phyloP scores from a whole-genome alignment of 92 coral and sea anemone species.

The Parazoanthus atlanticus region DNA sequence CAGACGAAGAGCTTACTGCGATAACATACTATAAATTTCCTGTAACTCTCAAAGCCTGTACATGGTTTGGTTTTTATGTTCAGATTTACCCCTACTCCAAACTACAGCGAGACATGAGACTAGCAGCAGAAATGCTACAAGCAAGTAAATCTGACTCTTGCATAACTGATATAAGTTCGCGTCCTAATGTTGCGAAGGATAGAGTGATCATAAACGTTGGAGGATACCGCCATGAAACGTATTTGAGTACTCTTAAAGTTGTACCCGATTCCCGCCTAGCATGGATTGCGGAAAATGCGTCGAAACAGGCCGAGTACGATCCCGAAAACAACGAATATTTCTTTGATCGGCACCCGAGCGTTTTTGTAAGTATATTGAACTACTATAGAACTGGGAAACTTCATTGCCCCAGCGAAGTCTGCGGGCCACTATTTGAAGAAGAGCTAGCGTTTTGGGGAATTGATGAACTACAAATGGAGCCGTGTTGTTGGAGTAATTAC shows the following conservation, averaged over 20 bases:
- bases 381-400: conserved; percentile 98
- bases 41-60: not conserved
- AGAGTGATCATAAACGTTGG: conserved; percentile 92
- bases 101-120: conserved; percentile 18
- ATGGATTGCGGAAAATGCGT: conserved; percentile 97
- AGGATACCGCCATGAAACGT: conserved; percentile 96
- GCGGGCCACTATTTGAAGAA: conserved; percentile 97
- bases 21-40: not conserved
- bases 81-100: not conserved
- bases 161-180: conserved; percentile 61
- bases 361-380: conserved; percentile 86
- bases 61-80: not conserved
- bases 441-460: conserved; percentile 98
- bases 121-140: conserved; percentile 30
- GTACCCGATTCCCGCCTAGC: conserved; percentile 96
- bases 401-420: conserved; percentile 96
- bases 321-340: conserved; percentile 91
- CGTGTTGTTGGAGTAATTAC: conserved; percentile 99
- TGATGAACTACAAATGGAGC: conserved; percentile 99
- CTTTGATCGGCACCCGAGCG: conserved; percentile 97
- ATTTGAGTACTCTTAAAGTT: conserved; percentile 90
- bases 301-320: conserved; percentile 89
- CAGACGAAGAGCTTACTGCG: not conserved
- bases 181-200: conserved; percentile 79
- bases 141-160: conserved; percentile 72